Base-by-base conservation (phyloP, 2,888 invertebrate species). In the Pterostichus niger region DNA sequence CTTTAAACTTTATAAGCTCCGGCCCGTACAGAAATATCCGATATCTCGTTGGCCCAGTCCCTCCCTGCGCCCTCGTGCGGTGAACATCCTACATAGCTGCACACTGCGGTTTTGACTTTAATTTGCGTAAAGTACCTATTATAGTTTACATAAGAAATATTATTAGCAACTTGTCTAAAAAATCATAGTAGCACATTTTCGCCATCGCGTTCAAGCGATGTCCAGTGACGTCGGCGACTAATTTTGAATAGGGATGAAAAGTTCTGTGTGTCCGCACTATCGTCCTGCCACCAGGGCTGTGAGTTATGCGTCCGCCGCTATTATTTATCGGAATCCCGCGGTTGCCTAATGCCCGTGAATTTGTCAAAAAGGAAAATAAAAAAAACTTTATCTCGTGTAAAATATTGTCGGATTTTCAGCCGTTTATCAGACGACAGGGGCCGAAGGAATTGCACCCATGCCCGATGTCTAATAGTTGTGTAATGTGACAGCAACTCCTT, bases 291-390 rank as follows among this genome's bases (percentile, higher is more conserved):
- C 64, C 64, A 64, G 11, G n/a, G 64, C 13, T 9, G 78, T 61
- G 61, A 78, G 59, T 59, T 78, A 78, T 78, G 46, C 44, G 59
- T 59, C 31, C 33, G 61, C 40, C 44, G 61, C 78, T 61, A 78
- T 78, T 78, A 78, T 78, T 78, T 78, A 78, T 78, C 78, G 78
- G 78, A 61, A 59, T 78, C 61, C 78, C 78, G 78, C 44, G 24
- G 59, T 24, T 52, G 49, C 59, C 40, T 40, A 77, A 61, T 78
- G 78, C 52, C 61, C 61, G 59, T 44, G 44, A 78, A 78, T 78
- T 78, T 78, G 78, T 78, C 78, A 78, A 78, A 78, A 78, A 78
- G 15, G 24, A 78, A 61, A 61, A 61, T 59, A 78, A 77, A 78
- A 75, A 78, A 78, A 78, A 61, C 78, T 77, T 35, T 77, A 78